These are phyloP conservation scores for Proteles cristata DNA, from an alignment of 2,113 vertebrate species.

Conservation along the genomic window DNA sequence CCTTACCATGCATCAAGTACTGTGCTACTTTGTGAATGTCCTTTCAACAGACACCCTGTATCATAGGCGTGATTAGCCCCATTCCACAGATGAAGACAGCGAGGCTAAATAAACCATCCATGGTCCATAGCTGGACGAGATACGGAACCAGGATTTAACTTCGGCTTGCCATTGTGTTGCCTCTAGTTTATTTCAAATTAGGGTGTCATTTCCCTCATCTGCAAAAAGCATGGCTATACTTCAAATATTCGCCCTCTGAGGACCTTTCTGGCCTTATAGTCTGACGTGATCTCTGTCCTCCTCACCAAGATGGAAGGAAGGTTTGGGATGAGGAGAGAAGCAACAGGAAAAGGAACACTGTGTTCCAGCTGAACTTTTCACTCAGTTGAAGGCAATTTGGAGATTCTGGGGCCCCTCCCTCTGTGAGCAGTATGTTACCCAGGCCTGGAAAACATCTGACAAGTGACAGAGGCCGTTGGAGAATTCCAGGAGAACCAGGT, in stretches of 20 bases:
- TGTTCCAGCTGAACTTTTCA: neutral
- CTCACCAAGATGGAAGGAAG: neutral
- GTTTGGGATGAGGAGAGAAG: neutral
- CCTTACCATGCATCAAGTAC: neutral
- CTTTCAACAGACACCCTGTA: neutral
- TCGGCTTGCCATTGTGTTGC: neutral
- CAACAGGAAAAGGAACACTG: neutral
- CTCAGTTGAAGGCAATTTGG: conserved; percentile 4
- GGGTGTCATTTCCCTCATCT: neutral
- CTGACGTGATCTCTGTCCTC: neutral
- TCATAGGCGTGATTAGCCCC: neutral
- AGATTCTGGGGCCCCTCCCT: neutral
- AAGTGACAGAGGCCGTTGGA: neutral
- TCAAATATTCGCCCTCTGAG: neutral
- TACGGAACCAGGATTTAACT: neutral
- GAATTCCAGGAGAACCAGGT: conserved; percentile 33
- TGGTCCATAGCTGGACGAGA: neutral
- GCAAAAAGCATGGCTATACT: neutral
- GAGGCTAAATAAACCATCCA: neutral
- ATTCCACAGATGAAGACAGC: neutral
- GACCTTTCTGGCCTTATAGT: neutral
- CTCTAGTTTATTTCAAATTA: neutral
- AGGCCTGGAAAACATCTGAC: conserved; percentile 42
- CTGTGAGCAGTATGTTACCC: neutral
- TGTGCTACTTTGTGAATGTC: neutral